A percentile compares a stretch with the other conserved stretches of the same genome.
Evolutionary conservation across 2,113 vertebrate genomes (phyloP).

Genomic region (Cebidichthys violaceus): DNA sequence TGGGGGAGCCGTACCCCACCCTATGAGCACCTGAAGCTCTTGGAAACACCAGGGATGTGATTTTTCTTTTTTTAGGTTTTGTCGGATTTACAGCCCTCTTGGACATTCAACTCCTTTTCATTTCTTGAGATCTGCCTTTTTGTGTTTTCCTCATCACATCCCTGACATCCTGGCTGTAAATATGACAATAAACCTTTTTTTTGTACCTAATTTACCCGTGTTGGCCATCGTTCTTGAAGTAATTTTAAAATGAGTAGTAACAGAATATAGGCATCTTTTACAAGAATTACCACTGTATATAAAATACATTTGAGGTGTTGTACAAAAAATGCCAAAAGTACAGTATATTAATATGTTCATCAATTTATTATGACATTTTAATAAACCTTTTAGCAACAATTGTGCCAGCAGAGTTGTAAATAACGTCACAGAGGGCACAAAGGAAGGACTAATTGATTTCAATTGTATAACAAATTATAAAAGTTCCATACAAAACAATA

Average conservation of each 20-base stretch:
- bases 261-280: not conserved
- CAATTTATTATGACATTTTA: constrained; percentile 49
- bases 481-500: constrained; percentile 51
- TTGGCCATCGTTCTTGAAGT: not conserved
- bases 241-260: not conserved
- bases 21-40: constrained; percentile 20
- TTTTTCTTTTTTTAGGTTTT: constrained; percentile 21
- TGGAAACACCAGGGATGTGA: constrained; percentile 36
- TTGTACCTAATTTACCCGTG: constrained; percentile 49
- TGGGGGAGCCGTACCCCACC: not conserved
- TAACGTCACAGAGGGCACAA: constrained; percentile 5
- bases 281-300: not conserved
- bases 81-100: constrained; percentile 33
- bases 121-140: constrained; percentile 39
- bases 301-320: not conserved
- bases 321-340: not conserved
- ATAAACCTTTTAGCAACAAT: not conserved
- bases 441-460: not conserved
- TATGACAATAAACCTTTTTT: constrained; percentile 77
- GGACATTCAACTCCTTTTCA: constrained; percentile 21
- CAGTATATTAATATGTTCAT: constrained; percentile 6
- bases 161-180: constrained; percentile 73
- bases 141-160: constrained; percentile 47
- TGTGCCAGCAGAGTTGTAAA: constrained; percentile 5
- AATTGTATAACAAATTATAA: constrained; percentile 1